phyloP scores from a whole-genome alignment of 53 echinoderm and acorn worm species.

The Luidia sarsii region DNA sequence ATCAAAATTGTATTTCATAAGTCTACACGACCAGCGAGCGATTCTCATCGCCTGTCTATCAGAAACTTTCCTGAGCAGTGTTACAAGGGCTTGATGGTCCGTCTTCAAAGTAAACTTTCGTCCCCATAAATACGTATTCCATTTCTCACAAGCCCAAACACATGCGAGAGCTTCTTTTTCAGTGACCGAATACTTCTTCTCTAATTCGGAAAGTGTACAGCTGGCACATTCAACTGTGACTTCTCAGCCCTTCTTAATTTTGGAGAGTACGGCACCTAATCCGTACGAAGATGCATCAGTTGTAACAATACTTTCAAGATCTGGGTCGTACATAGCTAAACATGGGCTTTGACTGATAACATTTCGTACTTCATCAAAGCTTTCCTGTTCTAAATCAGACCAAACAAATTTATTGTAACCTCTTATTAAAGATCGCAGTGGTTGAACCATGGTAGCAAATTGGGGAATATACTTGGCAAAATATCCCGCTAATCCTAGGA shows the following conservation, averaged over 20 bases:
- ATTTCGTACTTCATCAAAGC: constrained; percentile 21
- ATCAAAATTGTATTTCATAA: constrained; percentile 27
- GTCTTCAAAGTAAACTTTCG: constrained; percentile 14
- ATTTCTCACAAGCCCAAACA: constrained; percentile 37
- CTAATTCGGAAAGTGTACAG: constrained; percentile 16
- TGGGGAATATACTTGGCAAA: constrained; percentile 37
- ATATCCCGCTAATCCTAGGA: constrained; percentile 36
- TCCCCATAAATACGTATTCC: constrained; percentile 42
- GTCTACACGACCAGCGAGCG: constrained; percentile 29
- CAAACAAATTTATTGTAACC: constrained; percentile 6
- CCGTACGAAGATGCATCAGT: constrained; percentile 57
- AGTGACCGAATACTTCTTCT: constrained; percentile 40
- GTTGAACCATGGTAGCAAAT: constrained; percentile 28
- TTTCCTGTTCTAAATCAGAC: not conserved
- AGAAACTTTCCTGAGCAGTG: constrained; percentile 11
- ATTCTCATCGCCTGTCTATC: constrained; percentile 19
- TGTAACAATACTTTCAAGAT: constrained; percentile 29
- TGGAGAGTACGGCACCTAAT: constrained; percentile 46
- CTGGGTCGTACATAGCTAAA: constrained; percentile 44
- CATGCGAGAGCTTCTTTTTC: constrained; percentile 57
- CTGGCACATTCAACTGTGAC: constrained; percentile 27
- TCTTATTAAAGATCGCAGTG: not conserved
- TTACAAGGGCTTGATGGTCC: constrained; percentile 37
- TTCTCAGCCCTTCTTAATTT: constrained; percentile 30
- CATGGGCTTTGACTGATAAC: constrained; percentile 7